Conservation (phyloP, 2,888 invertebrate genomes). For the Trissolcus japonicus region DNA sequence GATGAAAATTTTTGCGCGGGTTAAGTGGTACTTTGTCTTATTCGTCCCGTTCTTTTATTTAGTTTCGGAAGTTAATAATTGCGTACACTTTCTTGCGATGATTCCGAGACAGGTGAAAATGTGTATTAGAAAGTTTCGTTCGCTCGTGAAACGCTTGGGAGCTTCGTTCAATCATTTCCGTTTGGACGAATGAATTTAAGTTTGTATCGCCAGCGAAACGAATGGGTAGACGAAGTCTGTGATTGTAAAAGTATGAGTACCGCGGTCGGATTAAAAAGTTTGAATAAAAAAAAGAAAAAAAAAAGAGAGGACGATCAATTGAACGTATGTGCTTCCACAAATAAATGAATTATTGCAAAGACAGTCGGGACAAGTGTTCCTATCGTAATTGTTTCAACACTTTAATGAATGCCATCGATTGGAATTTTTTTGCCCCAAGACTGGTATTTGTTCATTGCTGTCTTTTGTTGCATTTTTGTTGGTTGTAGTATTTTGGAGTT, state of each 20-base stretch:
- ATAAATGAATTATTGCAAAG: constrained; percentile 21
- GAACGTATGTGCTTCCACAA: constrained; percentile 32
- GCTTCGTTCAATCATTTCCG: constrained; percentile 22
- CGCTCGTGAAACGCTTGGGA: constrained; percentile 6
- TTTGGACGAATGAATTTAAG: constrained; percentile 23
- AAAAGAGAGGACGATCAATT: constrained; percentile 13
- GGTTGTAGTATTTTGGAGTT: no score
- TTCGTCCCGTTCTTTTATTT: no score
- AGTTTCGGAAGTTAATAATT: no score
- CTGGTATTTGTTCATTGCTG: no score
- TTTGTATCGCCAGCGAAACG: constrained; percentile 8
- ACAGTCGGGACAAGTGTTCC: constrained; percentile 26
- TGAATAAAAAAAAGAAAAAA: constrained; percentile 9
- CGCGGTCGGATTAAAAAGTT: constrained; percentile 45
- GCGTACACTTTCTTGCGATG: no score
- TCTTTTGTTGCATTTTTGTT: no score
- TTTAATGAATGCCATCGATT: no score
- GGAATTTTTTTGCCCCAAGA: no score
- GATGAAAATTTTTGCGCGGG: no score
- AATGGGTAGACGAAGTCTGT: constrained; percentile 38
- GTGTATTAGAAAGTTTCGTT: constrained; percentile 19
- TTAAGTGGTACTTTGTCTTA: no score
- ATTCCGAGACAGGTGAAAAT: constrained; percentile 16
- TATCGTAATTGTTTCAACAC: background rate
- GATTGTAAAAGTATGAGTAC: constrained; percentile 41